Conservation (phyloP, 2,888 invertebrate species). For the Temnothorax ravouxi region DNA sequence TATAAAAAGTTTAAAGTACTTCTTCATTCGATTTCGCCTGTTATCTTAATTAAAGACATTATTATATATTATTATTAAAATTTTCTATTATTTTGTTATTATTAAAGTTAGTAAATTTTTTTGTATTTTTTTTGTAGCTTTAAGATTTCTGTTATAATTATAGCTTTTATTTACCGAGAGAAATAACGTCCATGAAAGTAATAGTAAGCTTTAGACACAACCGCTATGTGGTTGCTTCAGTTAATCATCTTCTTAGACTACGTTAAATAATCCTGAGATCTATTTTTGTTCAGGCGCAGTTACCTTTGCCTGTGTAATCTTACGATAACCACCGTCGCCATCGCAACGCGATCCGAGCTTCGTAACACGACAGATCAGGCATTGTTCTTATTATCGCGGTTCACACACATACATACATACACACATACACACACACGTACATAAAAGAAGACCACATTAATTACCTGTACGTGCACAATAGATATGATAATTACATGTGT, state of each 20-base stretch:
- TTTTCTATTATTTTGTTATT: background rate
- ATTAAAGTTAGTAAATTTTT: background rate
- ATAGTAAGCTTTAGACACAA: background rate
- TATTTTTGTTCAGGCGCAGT: constrained; percentile 26
- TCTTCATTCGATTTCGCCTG: background rate
- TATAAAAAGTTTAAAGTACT: background rate
- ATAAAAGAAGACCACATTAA: constrained; percentile 37
- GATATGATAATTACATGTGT: constrained; percentile 73
- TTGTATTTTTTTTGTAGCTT: background rate
- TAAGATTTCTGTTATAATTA: constrained; percentile 7
- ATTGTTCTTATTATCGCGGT: constrained; percentile 31
- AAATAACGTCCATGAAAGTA: background rate
- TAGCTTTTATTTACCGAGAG: constrained; percentile 16
- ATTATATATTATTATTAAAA: background rate
- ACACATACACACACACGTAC: constrained; percentile 15
- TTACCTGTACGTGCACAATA: constrained; percentile 74
- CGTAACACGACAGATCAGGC: constrained; percentile 43
- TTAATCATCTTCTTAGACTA: constrained; percentile 3
- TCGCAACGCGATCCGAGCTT: constrained; percentile 47
- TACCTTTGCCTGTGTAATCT: constrained; percentile 38
- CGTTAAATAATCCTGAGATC: constrained; percentile 25
- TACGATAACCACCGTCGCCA: constrained; percentile 33
- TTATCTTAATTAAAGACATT: background rate
- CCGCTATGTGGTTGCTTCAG: background rate
- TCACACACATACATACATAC: constrained; percentile 15